phyloP scores from a whole-genome alignment of 2,797 vertebrate genomes.

The Toxotes lorentzi region DNA sequence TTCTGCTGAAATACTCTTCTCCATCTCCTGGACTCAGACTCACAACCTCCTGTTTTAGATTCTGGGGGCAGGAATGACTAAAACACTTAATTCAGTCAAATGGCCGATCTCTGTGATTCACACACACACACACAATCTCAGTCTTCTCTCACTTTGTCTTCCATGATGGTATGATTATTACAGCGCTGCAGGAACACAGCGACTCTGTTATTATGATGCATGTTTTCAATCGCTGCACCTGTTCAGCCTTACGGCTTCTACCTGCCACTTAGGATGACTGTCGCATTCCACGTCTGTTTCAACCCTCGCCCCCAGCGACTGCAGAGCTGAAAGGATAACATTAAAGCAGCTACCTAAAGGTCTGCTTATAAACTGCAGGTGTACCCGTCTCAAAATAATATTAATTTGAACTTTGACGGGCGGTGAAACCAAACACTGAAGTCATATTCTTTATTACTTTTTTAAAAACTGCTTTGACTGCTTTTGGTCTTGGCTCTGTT shows the following conservation, averaged over 20 bases:
- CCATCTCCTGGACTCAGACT: conserved; percentile 1
- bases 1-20: no score
- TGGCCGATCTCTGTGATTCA: conserved; percentile 25
- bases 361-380: conserved; percentile 31
- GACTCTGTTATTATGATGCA: conserved; percentile 56
- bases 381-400: conserved; percentile 3
- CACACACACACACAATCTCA: background rate
- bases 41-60: background rate
- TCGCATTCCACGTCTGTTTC: conserved; percentile 55
- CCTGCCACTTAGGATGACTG: conserved; percentile 65
- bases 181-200: conserved; percentile 35
- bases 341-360: conserved; percentile 40
- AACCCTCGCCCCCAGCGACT: conserved; percentile 39
- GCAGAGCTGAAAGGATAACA: conserved; percentile 40
- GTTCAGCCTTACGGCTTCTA: conserved; percentile 52
- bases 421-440: background rate
- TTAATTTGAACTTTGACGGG: conserved; percentile 19
- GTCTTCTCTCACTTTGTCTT: conserved; percentile 30
- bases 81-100: background rate
- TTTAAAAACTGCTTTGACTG: background rate
- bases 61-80: background rate
- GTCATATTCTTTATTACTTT: conserved; percentile 26
- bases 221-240: conserved; percentile 58
- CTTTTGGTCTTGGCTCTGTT: background rate
- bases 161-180: conserved; percentile 45